Percentiles rank a stretch among this genome's conserved stretches.
Evolutionary conservation across 2,888 invertebrate genomes (phyloP).

Genomic region (Pristionchus japonicus): DNA sequence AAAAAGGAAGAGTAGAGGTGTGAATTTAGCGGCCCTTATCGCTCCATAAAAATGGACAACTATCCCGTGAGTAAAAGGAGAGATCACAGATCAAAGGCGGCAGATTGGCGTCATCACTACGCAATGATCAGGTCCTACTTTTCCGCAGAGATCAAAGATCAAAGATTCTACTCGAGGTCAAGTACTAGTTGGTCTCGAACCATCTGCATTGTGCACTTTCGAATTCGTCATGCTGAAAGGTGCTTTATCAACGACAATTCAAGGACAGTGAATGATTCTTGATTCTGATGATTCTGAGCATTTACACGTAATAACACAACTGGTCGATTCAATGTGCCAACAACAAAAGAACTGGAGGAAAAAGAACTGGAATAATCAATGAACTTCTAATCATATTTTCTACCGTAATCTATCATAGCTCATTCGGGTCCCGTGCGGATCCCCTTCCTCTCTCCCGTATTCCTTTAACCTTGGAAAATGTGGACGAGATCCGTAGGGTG

Average conservation of each 20-base stretch:
- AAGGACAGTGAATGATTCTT: neutral
- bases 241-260: neutral
- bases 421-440: neutral
- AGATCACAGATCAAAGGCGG: neutral
- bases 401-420: neutral
- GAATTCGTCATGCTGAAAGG: neutral
- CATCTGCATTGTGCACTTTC: neutral
- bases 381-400: neutral
- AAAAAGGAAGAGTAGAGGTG: neutral
- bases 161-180: neutral
- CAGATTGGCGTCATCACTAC: neutral
- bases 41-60: neutral
- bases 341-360: too few relatives aligned
- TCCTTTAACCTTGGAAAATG: constrained; percentile 44
- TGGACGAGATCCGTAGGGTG: constrained; percentile 28
- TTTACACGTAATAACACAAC: neutral
- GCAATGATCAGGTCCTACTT: too few relatives aligned
- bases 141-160: neutral
- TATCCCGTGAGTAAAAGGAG: neutral
- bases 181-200: neutral
- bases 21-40: neutral
- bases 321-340: neutral
- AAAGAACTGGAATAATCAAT: neutral
- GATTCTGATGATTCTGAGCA: neutral
- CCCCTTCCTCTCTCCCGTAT: neutral